Base-by-base conservation (phyloP, 30 jellyfish, hydroid and myxozoan genomes). In the Aurelia sp. region DNA sequence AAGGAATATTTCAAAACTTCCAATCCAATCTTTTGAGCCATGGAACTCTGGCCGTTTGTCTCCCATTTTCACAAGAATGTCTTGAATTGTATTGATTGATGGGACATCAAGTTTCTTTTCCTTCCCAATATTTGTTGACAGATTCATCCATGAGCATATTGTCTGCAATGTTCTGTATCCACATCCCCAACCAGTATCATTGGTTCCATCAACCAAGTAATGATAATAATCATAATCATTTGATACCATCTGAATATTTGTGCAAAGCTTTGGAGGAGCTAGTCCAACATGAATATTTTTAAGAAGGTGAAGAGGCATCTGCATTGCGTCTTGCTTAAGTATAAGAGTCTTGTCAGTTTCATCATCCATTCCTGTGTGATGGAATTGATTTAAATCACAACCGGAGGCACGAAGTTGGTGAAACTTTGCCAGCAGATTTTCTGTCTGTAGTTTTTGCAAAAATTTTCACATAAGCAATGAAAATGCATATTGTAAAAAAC, bases 181-280 rank as follows among this genome's bases (percentile, higher is more conserved):
- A 66, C 97, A 90, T 0, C 97, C 97, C 97, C 97, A 90, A 41
- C 97, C 96, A 20, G 67, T 62, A 62, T 87, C 96, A 60, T 87
- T 67, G n/a, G 57, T 35, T 16, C 91, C 87, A 87, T 87, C 96
- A 23, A 70, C 75, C 48, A n/a, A 33, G 61, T 87, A 87, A 78
- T 87, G 96, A 69, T 87, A 87, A 78, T 67, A 77, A 40, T 52
- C 41, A 52, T 87, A 87, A 17, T 33, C 20, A 3, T 79, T 72
- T 31, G 31, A 57, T n/a, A 61, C 74, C 6, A 63, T 59, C 53
- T 53, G 52, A n/a, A 21, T 48, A 13, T 33, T 27, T 6, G 21
- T 30, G 18, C 13, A 8, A 10, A 48, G 21, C 0, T 55, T 41
- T 16, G 93, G 93, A 20, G 68, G 30, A 6, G 66, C 59, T 16